Evolutionary conservation across 2,113 vertebrate genomes (phyloP).

Genomic region (Uria lomvia): DNA sequence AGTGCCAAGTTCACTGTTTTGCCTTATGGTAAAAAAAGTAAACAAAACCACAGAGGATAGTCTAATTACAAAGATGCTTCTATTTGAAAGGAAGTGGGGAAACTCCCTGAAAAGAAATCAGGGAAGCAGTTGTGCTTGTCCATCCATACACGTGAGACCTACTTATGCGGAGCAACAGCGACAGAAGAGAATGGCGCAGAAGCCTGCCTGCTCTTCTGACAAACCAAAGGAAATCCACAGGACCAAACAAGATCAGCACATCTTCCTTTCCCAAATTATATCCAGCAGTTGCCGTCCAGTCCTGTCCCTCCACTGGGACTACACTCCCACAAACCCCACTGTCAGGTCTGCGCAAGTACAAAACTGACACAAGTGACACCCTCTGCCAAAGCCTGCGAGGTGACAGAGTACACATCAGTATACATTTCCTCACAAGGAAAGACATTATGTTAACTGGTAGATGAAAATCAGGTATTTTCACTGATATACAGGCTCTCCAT

Average conservation of each 20-base stretch:
- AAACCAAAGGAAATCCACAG: neutral
- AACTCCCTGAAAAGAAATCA: neutral
- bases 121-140: neutral
- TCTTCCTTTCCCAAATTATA: neutral
- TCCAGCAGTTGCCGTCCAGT: neutral
- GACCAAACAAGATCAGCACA: neutral
- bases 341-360: neutral
- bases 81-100: neutral
- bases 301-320: neutral
- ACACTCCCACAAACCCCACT: neutral
- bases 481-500: neutral
- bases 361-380: neutral
- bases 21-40: neutral
- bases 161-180: rapidly evolving
- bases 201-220: neutral
- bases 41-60: neutral
- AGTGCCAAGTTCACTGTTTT: neutral
- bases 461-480: neutral
- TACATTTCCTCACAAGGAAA: neutral
- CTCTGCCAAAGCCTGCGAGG: neutral
- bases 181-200: neutral
- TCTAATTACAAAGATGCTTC: neutral
- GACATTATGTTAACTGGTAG: neutral
- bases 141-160: neutral
- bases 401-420: neutral